A percentile compares a stretch with the other conserved stretches of the same genome.
Conservation (phyloP, 2,797 vertebrate species). For the Valencia hispanica region DNA sequence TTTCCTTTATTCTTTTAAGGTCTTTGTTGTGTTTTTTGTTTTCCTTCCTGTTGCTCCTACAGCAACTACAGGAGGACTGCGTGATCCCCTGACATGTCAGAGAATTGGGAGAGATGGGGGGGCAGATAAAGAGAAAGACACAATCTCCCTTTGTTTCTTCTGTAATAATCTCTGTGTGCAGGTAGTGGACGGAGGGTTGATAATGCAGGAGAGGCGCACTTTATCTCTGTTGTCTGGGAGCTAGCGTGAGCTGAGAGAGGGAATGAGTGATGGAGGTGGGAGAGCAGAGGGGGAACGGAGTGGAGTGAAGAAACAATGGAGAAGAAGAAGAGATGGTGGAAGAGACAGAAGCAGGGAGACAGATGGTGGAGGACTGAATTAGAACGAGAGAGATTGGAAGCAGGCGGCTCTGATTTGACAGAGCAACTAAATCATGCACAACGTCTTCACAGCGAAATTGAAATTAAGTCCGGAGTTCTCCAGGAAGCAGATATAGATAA, state of each 20-base stretch:
- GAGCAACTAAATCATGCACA: slow-evolving; percentile 25
- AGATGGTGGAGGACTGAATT: slow-evolving; percentile 48
- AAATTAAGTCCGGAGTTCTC: slow-evolving; percentile 5
- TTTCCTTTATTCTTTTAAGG: neutral
- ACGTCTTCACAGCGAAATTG: slow-evolving; percentile 16
- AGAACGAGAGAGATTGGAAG: slow-evolving; percentile 15
- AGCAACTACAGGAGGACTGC: slow-evolving; percentile 14
- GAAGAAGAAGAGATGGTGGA: slow-evolving; percentile 13
- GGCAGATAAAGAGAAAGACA: slow-evolving; percentile 21
- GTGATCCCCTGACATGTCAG: slow-evolving; percentile 18
- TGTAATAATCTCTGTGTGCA: slow-evolving; percentile 53
- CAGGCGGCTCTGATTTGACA: slow-evolving; percentile 25
- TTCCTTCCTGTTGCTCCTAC: slow-evolving; percentile 9
- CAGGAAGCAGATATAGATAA: neutral
- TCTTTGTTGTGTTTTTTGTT: slow-evolving; percentile 1
- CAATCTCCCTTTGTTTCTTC: slow-evolving; percentile 15
- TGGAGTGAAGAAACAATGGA: slow-evolving; percentile 2
- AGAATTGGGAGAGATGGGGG: slow-evolving; percentile 30
- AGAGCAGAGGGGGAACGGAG: neutral
- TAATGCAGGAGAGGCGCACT: slow-evolving; percentile 50
- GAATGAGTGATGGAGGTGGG: slow-evolving; percentile 34
- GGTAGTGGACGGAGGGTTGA: slow-evolving; percentile 61
- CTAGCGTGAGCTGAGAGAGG: slow-evolving; percentile 30
- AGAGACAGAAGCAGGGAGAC: slow-evolving; percentile 25
- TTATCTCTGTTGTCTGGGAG: slow-evolving; percentile 62